Percentiles rank a stretch among this genome's conserved stretches.
Conservation (phyloP, 2,113 vertebrate species). For the Atlantisia rogersi region DNA sequence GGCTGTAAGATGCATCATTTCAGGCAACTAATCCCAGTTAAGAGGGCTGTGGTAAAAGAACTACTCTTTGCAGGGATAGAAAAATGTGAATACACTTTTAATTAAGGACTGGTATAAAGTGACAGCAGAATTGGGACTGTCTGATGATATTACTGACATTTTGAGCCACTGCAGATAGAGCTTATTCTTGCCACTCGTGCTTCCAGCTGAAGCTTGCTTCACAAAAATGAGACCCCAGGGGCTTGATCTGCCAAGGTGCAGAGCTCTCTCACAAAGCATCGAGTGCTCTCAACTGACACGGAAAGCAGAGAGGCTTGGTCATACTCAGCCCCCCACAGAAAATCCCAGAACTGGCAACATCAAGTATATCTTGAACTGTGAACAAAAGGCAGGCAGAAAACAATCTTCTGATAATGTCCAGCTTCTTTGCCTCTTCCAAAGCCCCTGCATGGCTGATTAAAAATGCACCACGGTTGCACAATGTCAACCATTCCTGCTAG, state of each 20-base stretch:
- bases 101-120: not conserved
- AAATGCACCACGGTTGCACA: not conserved
- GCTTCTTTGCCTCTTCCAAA: not conserved
- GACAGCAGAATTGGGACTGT: not conserved
- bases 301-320: not conserved
- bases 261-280: not conserved
- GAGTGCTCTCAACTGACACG: not conserved
- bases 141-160: not conserved
- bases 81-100: not conserved
- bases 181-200: not conserved
- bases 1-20: conserved; percentile 20
- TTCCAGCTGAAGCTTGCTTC: not conserved
- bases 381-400: not conserved
- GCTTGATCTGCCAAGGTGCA: not conserved
- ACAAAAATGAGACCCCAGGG: not conserved
- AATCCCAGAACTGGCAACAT: not conserved
- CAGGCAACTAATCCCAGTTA: conserved; percentile 5
- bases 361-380: not conserved
- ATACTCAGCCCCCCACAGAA: not conserved
- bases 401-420: not conserved
- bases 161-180: not conserved
- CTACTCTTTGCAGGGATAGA: not conserved
- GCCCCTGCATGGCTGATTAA: not conserved
- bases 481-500: not conserved
- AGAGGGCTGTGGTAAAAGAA: not conserved